phyloP scores from a whole-genome alignment of 2,113 vertebrate genomes.

The Empidonax alnorum region DNA sequence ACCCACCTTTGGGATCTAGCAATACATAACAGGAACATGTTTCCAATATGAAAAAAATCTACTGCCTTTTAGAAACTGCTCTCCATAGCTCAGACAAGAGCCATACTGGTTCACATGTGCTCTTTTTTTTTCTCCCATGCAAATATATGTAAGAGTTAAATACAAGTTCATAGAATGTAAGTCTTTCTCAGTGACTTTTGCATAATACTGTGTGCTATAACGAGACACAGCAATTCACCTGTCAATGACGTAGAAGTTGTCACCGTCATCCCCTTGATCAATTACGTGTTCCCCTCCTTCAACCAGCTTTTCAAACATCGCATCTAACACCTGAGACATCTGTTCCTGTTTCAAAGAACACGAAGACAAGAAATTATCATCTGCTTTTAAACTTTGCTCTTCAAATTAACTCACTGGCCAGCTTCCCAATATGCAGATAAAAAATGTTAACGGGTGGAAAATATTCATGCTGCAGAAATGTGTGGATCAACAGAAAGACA shows the following conservation, averaged over 20 bases:
- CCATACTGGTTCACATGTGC: background rate
- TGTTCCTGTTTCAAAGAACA: conserved; percentile 84
- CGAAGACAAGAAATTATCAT: background rate
- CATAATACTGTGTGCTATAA: background rate
- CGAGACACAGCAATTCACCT: conserved; percentile 75
- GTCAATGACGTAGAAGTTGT: conserved; percentile 98
- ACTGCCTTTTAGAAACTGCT: background rate
- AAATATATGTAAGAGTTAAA: background rate
- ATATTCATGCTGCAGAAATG: background rate
- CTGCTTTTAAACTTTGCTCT: background rate
- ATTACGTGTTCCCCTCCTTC: conserved; percentile 92
- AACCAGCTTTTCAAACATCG: conserved; percentile 96
- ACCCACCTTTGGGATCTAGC: background rate
- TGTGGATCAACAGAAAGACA: background rate
- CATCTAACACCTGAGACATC: conserved; percentile 97
- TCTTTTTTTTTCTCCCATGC: background rate
- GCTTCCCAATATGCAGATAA: background rate
- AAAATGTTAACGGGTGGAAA: background rate
- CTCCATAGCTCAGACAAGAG: background rate
- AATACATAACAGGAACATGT: background rate
- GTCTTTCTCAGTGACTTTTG: background rate
- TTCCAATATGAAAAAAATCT: background rate
- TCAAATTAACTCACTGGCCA: background rate
- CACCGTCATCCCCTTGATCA: conserved; percentile 96
- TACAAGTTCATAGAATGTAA: background rate